Base-by-base conservation (phyloP, 2,888 invertebrate genomes). In the Andrena trimmerana region DNA sequence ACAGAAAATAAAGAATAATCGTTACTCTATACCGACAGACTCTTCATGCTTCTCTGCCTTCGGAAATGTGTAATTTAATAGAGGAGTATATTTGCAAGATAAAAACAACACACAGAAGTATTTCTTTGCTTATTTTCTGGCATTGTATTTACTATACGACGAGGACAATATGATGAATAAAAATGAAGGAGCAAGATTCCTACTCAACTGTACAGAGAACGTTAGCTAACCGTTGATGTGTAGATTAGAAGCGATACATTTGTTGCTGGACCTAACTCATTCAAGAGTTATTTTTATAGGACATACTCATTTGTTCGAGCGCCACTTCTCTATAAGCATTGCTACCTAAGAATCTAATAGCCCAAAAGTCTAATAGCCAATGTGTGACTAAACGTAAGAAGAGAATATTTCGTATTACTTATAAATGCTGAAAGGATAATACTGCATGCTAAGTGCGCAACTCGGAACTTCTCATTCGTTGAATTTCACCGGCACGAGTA, bases 261-360 rank as follows among this genome's bases (percentile, higher is more conserved):
- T 88, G 88, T 91, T 90, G 90, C 89, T 89, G 88, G 70, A 88
- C 81, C 88, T 85, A 88, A 89, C 87, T 91, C 88, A 85, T 87
- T 87, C 83, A 85, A 90, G 89, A 90, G 88, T 91, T 91, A 91
- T 91, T 92, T 91, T 92, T 91, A 91, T 92, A 91, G 90, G 73
- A 86, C 77, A 89, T 86, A 87, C 86, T 86, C 79, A 84, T 89
- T 86, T 70, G 81, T 85, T 88, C 76, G 52, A 84, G 81, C 72
- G 82, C 78, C 75, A 83, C 82, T 85, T 84, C 83, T 76, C 66
- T 70, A 62, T 77, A 78, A 67, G 75, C 77, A 81, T 75, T 72
- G 65, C 80, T 81, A 85, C 78, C 63, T 70, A 80, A 69, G 78
- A 81, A 65, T 84, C 83, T 83, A 83, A 85, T 86, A 71, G 86